phyloP scores from a whole-genome alignment of 1,140 invertebrate genomes.

The Drosophila lacertosa region DNA sequence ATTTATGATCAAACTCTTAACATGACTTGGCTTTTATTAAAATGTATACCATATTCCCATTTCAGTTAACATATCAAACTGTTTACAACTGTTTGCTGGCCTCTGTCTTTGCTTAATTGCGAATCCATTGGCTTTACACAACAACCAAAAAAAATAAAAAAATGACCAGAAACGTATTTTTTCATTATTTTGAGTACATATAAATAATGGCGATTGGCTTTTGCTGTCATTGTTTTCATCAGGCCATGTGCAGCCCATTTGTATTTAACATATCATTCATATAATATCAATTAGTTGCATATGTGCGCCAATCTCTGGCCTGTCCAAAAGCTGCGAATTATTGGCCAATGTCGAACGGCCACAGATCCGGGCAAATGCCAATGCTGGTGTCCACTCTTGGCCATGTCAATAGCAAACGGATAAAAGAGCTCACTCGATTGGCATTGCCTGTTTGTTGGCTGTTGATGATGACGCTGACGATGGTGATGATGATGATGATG shows the following conservation, averaged over 20 bases:
- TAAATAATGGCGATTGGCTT: conserved; percentile 57
- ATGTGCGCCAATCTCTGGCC: conserved; percentile 44
- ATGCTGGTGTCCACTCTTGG: conserved; percentile 28
- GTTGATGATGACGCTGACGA: conserved; percentile 42
- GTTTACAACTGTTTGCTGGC: background rate
- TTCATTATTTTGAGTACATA: conserved; percentile 39
- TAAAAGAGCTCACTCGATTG: conserved; percentile 62
- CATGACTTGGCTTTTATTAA: conserved; percentile 1
- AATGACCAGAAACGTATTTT: conserved; percentile 6
- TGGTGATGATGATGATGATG: conserved; percentile 40
- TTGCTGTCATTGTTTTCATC: conserved; percentile 27
- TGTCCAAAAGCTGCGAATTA: conserved; percentile 56
- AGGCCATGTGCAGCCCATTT: conserved; percentile 58
- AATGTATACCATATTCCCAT: background rate
- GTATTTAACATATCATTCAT: conserved; percentile 79
- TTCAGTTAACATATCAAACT: conserved; percentile 12
- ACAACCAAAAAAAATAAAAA: too few species aligned
- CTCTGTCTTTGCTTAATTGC: conserved; percentile 35
- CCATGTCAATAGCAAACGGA: conserved; percentile 54
- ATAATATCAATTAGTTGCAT: conserved; percentile 81
- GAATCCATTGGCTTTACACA: conserved; percentile 49
- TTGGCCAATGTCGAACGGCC: conserved; percentile 48
- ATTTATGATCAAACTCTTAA: background rate
- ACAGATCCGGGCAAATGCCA: conserved; percentile 27
- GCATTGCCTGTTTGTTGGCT: conserved; percentile 62